A percentile compares a stretch with the other conserved stretches of the same genome.
Evolutionary conservation across 2,888 invertebrate genomes (phyloP).

Genomic region (Mythimna vitellina): DNA sequence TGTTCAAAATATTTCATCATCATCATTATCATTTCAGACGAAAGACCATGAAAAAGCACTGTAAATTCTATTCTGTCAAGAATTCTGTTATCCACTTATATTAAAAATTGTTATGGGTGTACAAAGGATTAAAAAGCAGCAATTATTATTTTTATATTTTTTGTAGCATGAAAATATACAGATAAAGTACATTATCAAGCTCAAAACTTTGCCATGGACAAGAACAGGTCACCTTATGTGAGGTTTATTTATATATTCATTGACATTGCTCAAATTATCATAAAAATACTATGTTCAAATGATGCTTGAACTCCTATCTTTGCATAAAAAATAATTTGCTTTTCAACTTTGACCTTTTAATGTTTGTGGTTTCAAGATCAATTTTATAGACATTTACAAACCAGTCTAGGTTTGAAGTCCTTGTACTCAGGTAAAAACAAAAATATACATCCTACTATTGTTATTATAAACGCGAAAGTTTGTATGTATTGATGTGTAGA

Average conservation of each 20-base stretch:
- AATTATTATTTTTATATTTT: too few relatives aligned
- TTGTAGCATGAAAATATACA: neutral
- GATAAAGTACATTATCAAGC: neutral
- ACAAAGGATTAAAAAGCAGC: too few relatives aligned
- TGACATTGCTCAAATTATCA: constrained; percentile 9
- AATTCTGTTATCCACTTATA: too few relatives aligned
- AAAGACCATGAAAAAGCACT: too few relatives aligned
- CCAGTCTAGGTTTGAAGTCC: neutral
- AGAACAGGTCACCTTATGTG: neutral
- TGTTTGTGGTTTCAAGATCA: constrained; percentile 13
- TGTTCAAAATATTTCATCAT: too few relatives aligned
- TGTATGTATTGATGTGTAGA: neutral
- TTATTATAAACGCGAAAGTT: neutral
- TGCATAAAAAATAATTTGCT: constrained; percentile 15
- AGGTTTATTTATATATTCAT: neutral
- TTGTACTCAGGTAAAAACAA: neutral
- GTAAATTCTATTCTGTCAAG: too few relatives aligned
- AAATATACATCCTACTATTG: neutral
- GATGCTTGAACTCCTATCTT: constrained; percentile 10
- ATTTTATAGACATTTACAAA: neutral
- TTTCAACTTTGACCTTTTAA: constrained; percentile 11
- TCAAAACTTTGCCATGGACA: neutral
- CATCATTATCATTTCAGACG: too few relatives aligned
- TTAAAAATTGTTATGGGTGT: too few relatives aligned
- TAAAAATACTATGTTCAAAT: neutral